Percentiles rank a stretch among this genome's conserved stretches.
phyloP scores from a whole-genome alignment of 37 sponge, comb jelly and placozoan genomes.

The Halichondria panicea region DNA sequence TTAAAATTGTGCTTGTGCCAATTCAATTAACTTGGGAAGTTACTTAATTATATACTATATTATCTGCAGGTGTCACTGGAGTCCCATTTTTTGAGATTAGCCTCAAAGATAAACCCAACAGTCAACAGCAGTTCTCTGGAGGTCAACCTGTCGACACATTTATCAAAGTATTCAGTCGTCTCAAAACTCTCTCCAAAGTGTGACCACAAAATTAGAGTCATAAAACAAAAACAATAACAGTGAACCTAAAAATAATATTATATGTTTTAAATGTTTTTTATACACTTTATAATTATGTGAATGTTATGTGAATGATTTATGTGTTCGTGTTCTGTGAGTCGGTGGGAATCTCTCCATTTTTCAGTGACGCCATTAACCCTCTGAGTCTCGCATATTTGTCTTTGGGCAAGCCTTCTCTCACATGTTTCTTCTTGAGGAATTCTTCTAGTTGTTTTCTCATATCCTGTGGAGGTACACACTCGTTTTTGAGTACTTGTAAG shows the following conservation, averaged over 20 bases:
- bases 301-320: neutral
- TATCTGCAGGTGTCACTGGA: conserved; percentile 38
- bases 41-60: neutral
- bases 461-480: conserved; percentile 7
- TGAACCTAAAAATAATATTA: no score
- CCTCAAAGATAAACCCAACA: conserved; percentile 16
- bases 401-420: conserved; percentile 10
- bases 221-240: no score
- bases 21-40: no score
- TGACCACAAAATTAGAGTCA: neutral
- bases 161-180: conserved; percentile 25
- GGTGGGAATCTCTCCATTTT: neutral
- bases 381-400: conserved; percentile 27
- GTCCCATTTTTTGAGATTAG: conserved; percentile 64
- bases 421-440: conserved; percentile 31
- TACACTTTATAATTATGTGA: neutral
- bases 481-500: conserved; percentile 14
- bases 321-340: neutral
- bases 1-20: neutral
- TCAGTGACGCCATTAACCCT: conserved; percentile 22
- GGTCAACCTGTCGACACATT: conserved; percentile 65
- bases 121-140: conserved; percentile 48
- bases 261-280: neutral
- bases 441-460: conserved; percentile 12
- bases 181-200: conserved; percentile 35